Evolutionary conservation across 2,797 vertebrate species (phyloP).

Genomic region (Urosaurus nigricauda): DNA sequence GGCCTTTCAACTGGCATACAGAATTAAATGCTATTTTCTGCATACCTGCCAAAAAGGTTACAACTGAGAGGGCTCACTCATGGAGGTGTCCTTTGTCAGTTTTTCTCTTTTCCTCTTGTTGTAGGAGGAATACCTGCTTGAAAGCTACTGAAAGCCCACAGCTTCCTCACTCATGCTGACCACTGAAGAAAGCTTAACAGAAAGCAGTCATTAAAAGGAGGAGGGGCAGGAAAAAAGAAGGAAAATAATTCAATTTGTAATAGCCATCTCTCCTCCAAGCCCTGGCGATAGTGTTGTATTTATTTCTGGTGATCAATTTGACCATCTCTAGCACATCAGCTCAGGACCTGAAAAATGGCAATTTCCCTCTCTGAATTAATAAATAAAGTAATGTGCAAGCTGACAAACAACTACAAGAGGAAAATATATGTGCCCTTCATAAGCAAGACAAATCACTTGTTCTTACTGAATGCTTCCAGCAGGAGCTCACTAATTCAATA

Average conservation of each 20-base stretch:
- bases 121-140: not conserved
- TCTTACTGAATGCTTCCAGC: slow-evolving; percentile 78
- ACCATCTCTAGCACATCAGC: slow-evolving; percentile 74
- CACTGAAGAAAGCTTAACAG: slow-evolving; percentile 22
- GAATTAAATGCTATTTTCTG: slow-evolving; percentile 38
- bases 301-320: slow-evolving; percentile 70
- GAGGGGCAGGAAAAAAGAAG: not conserved
- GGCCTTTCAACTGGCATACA: slow-evolving; percentile 40
- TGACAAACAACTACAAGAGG: slow-evolving; percentile 77
- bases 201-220: slow-evolving; percentile 32
- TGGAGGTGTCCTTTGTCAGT: slow-evolving; percentile 20
- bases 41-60: slow-evolving; percentile 39
- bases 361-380: slow-evolving; percentile 73
- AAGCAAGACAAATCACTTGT: slow-evolving; percentile 82
- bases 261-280: slow-evolving; percentile 61
- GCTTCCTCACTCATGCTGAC: slow-evolving; percentile 32
- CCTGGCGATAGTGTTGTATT: slow-evolving; percentile 49
- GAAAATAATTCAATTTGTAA: slow-evolving; percentile 59
- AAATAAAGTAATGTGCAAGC: slow-evolving; percentile 72
- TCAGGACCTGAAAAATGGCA: slow-evolving; percentile 73
- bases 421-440: slow-evolving; percentile 78
- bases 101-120: slow-evolving; percentile 47
- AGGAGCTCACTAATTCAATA: slow-evolving; percentile 77
- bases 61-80: slow-evolving; percentile 24
- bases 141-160: slow-evolving; percentile 48